Evolutionary conservation across 2,888 invertebrate species (phyloP), one percentile per base, ranked within the genome.

Genomic region (Mamestra brassicae): DNA sequence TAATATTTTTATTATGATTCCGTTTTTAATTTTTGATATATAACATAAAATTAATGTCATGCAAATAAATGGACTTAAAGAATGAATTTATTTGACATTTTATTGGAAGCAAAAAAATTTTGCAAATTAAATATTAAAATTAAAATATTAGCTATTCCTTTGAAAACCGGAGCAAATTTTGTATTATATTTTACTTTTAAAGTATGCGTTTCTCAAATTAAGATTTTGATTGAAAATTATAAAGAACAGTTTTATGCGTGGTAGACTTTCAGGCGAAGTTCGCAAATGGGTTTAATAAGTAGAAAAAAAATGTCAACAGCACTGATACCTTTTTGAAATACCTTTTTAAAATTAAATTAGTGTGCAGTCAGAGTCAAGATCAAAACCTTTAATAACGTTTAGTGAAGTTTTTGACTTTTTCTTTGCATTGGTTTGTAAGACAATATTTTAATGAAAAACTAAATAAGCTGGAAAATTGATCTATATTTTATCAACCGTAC

Each of bases 141-240:
- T 57, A 13, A 8, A 58, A 68, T 74, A 50, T n/a, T 13, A 52
- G 52, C 13, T 26, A 38, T 47, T 65, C 2, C 0, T 17, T 58
- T 52, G 0, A 34, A 26, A 52, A 52, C 11, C 63, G 5, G 13
- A 26, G n/a, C 15, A 38, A 60, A 64, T 11, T 72, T 81, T 58
- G 52, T 64, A 0, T 15, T n/a, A 17, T 17, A 76, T 58, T 67
- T 57, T 13, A 64, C 42, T 61, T 82, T 58, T 5, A 55, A 38
- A 73, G 50, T 61, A 2, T 50, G 55, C 36, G 55, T 68, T 60
- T 60, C 60, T 26, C n/a, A 7, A 70, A 62, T 54, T 61, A 26
- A 1, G 36, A 15, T 62, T 63, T 74, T 52, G 63, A 78, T 60
- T 68, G 4, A 11, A 68, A 68, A 47, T 34, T 52, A 47, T 15